Evolutionary conservation across 2,797 vertebrate genomes (phyloP).

Genomic region (Tachyglossus aculeatus): DNA sequence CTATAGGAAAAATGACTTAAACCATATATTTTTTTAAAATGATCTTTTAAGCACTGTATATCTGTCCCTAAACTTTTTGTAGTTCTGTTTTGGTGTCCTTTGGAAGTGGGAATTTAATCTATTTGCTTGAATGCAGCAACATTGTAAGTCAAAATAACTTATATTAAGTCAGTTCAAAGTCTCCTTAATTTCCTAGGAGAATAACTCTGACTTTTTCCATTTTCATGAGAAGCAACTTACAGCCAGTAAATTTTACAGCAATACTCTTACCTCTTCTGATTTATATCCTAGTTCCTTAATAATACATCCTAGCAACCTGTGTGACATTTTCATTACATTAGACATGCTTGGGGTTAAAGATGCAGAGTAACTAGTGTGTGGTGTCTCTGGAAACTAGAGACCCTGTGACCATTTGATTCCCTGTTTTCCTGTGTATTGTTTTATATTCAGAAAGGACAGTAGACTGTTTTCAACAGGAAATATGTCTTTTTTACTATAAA

Average conservation of each 20-base stretch:
- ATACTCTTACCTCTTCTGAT: slow-evolving; percentile 36
- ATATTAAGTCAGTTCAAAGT: slow-evolving; percentile 40
- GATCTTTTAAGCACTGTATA: slow-evolving; percentile 34
- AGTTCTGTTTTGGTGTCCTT: slow-evolving; percentile 27
- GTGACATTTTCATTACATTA: slow-evolving; percentile 54
- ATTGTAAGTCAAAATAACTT: slow-evolving; percentile 58
- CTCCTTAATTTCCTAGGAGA: slow-evolving; percentile 56
- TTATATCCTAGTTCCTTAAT: slow-evolving; percentile 50
- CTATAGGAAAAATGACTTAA: background rate
- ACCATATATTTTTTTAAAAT: slow-evolving; percentile 29
- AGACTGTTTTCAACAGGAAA: background rate
- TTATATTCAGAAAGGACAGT: slow-evolving; percentile 5
- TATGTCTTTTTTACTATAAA: background rate
- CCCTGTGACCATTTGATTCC: background rate
- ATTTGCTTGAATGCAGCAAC: slow-evolving; percentile 29
- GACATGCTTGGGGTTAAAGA: slow-evolving; percentile 51
- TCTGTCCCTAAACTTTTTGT: slow-evolving; percentile 32
- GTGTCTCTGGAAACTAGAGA: slow-evolving; percentile 7
- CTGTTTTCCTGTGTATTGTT: slow-evolving; percentile 5
- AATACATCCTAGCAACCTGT: slow-evolving; percentile 27
- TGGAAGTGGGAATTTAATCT: slow-evolving; percentile 50
- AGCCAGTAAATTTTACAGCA: slow-evolving; percentile 44
- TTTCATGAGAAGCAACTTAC: slow-evolving; percentile 40
- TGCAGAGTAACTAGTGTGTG: slow-evolving; percentile 26
- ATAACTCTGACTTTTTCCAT: slow-evolving; percentile 53